Evolutionary conservation across 2,797 vertebrate genomes (phyloP).

Genomic region (Chelon labrosus): DNA sequence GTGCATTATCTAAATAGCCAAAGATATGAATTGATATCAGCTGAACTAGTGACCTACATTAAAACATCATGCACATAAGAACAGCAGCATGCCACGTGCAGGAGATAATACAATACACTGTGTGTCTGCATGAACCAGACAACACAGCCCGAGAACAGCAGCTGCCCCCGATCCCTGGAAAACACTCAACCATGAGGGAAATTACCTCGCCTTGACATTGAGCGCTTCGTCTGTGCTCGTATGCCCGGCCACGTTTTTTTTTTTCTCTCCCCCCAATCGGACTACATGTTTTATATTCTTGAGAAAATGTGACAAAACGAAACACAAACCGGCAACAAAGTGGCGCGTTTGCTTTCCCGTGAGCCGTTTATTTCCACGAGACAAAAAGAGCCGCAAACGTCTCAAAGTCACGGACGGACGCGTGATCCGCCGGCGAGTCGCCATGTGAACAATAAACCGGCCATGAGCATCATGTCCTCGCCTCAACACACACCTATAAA

Average conservation of each 20-base stretch:
- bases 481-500: background rate
- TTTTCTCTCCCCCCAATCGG: background rate
- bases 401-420: slow-evolving; percentile 71
- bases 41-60: slow-evolving; percentile 41
- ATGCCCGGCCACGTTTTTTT: slow-evolving; percentile 22
- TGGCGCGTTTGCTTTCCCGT: fast-evolving
- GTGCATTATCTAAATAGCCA: background rate
- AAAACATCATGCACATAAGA: slow-evolving; percentile 6
- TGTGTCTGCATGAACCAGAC: slow-evolving; percentile 54
- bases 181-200: slow-evolving; percentile 67
- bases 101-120: slow-evolving; percentile 8
- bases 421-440: slow-evolving; percentile 65
- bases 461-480: slow-evolving; percentile 52
- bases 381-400: slow-evolving; percentile 42
- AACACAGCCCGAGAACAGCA: slow-evolving; percentile 34
- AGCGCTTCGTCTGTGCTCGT: slow-evolving; percentile 38
- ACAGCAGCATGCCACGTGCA: slow-evolving; percentile 60
- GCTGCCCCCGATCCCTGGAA: slow-evolving; percentile 68
- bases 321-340: background rate
- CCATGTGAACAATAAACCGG: slow-evolving; percentile 83
- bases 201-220: slow-evolving; percentile 84
- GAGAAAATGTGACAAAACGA: background rate
- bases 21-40: background rate
- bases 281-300: too few species aligned
- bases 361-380: slow-evolving; percentile 6